Conservation (phyloP, 2,113 vertebrate species). For the Solea solea region DNA sequence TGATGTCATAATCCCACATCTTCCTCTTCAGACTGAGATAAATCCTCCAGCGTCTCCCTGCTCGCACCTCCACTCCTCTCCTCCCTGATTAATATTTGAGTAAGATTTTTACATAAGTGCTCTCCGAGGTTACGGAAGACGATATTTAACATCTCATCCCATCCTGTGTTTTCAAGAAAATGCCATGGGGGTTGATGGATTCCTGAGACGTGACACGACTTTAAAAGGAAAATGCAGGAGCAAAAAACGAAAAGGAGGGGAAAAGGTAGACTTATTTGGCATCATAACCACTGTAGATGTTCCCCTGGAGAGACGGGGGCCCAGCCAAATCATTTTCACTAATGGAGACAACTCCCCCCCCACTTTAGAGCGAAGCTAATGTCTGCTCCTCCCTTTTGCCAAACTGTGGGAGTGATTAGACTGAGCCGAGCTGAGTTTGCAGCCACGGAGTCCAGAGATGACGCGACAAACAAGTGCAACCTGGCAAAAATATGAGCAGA, state of each 20-base stretch:
- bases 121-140: slow-evolving; percentile 34
- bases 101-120: slow-evolving; percentile 32
- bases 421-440: slow-evolving; percentile 47
- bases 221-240: neutral
- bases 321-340: slow-evolving; percentile 66
- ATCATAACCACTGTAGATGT: slow-evolving; percentile 7
- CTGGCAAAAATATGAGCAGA: slow-evolving; percentile 2
- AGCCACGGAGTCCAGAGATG: slow-evolving; percentile 13
- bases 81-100: slow-evolving; percentile 38
- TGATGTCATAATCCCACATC: too few relatives aligned
- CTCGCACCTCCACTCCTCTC: slow-evolving; percentile 9
- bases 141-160: slow-evolving; percentile 31
- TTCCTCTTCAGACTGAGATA: too few relatives aligned
- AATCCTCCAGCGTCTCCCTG: slow-evolving; percentile 25
- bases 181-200: slow-evolving; percentile 33
- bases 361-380: slow-evolving; percentile 48
- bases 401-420: slow-evolving; percentile 49
- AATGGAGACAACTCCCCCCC: slow-evolving; percentile 56
- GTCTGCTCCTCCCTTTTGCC: slow-evolving; percentile 45
- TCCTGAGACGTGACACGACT: slow-evolving; percentile 35
- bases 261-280: slow-evolving; percentile 26
- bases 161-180: slow-evolving; percentile 28
- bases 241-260: neutral
- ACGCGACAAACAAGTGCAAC: slow-evolving; percentile 8
- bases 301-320: slow-evolving; percentile 30